These are phyloP conservation scores for Epizoanthus fatuus DNA, from an alignment of 92 coral and sea anemone genomes.

Conservation along the genomic window DNA sequence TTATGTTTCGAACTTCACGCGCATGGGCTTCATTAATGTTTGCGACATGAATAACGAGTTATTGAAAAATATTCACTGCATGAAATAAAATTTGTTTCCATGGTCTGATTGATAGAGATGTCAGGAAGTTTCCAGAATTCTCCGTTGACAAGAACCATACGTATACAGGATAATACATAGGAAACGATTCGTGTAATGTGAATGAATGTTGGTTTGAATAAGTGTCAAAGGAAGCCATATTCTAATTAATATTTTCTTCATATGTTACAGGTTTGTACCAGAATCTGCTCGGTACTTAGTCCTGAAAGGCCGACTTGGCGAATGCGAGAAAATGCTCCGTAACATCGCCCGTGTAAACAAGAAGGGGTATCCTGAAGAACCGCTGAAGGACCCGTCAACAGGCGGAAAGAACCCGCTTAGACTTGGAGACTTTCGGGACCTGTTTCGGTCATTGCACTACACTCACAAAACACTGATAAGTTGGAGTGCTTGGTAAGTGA, in stretches of 20 bases:
- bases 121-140: no score
- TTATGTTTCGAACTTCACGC: no score
- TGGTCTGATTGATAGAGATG: no score
- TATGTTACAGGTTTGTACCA: neutral
- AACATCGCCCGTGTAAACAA: neutral
- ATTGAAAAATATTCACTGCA: no score
- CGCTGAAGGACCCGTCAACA: neutral
- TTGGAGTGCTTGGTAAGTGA: neutral
- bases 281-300: slow-evolving; percentile 8
- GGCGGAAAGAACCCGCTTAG: neutral
- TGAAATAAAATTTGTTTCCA: no score
- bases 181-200: no score
- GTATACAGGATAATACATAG: no score
- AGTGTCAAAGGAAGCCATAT: neutral
- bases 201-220: neutral
- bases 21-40: no score
- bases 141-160: no score
- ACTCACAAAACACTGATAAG: slow-evolving; percentile 4
- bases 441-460: neutral
- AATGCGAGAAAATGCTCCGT: slow-evolving; percentile 8
- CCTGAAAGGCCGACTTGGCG: slow-evolving; percentile 6
- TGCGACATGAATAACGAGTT: no score
- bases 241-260: neutral
- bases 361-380: neutral
- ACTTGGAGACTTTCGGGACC: slow-evolving; percentile 11